A percentile compares a stretch with the other conserved stretches of the same genome.
phyloP scores from a whole-genome alignment of 2,797 vertebrate genomes.

The Gymnothorax reevesii region DNA sequence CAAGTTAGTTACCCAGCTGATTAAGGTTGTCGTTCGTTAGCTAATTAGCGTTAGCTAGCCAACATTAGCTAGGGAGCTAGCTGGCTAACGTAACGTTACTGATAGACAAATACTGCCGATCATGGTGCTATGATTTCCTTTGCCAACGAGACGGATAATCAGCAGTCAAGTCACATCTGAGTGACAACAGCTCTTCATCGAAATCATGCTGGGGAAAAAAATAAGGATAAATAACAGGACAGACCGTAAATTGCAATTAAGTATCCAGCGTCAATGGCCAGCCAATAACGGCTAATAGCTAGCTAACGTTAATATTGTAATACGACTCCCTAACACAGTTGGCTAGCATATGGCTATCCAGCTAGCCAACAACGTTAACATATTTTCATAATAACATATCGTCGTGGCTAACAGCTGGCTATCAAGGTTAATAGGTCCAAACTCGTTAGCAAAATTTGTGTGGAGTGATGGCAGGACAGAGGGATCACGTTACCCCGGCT shows the following conservation, averaged over 20 bases:
- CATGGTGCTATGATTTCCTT: not conserved
- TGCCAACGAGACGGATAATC: not conserved
- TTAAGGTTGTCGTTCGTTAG: too few species aligned
- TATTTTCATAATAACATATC: too few species aligned
- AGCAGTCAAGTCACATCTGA: not conserved
- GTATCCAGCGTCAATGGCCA: not conserved
- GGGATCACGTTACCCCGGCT: not conserved
- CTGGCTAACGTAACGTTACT: not conserved
- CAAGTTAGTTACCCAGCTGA: too few species aligned
- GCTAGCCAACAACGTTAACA: too few species aligned
- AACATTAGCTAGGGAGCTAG: too few species aligned
- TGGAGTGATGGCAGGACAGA: not conserved
- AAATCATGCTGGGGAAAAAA: not conserved
- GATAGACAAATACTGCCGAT: not conserved
- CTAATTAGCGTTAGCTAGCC: not conserved
- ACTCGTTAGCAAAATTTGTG: not conserved
- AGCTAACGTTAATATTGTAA: not conserved
- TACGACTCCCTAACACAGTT: not conserved
- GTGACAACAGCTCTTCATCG: not conserved
- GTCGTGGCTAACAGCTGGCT: too few species aligned
- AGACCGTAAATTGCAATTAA: not conserved
- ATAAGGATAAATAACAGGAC: not conserved
- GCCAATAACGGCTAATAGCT: not conserved
- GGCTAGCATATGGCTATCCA: not conserved
- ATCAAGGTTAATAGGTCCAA: not conserved